Evolutionary conservation across 1,140 invertebrate species (phyloP).

Genomic region (Diploscapter pachys): DNA sequence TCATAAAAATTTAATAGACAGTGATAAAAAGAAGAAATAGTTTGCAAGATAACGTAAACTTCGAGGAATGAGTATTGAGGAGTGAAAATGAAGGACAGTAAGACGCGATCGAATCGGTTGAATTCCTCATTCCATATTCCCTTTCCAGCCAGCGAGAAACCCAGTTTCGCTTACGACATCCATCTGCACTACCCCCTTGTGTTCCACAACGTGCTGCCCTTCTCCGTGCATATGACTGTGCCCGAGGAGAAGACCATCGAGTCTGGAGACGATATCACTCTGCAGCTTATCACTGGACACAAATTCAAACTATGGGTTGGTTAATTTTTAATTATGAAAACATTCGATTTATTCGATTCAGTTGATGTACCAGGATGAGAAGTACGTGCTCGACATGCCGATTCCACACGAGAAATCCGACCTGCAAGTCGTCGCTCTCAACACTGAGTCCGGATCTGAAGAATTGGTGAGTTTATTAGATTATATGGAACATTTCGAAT

Average conservation of each 20-base stretch:
- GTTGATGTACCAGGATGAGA: conserved; percentile 39
- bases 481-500: background rate
- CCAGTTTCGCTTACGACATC: conserved; percentile 69
- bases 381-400: conserved; percentile 30
- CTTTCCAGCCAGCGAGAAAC: conserved; percentile 13
- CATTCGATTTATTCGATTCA: conserved; percentile 20
- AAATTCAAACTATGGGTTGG: conserved; percentile 35
- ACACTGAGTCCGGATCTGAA: conserved; percentile 31
- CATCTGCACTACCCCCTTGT: conserved; percentile 80
- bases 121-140: background rate
- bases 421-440: conserved; percentile 38
- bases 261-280: conserved; percentile 42
- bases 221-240: conserved; percentile 70
- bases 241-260: conserved; percentile 63
- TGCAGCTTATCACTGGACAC: conserved; percentile 48
- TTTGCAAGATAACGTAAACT: background rate
- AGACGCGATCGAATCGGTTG: too few relatives aligned
- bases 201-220: conserved; percentile 84
- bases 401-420: conserved; percentile 31
- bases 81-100: too few relatives aligned
- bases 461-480: conserved; percentile 34
- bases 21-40: conserved; percentile 68
- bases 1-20: conserved; percentile 49
- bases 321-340: conserved; percentile 6
- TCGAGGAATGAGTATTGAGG: too few relatives aligned